Evolutionary conservation across 2,888 invertebrate genomes (phyloP).

Genomic region (Cheilosia scutellata): DNA sequence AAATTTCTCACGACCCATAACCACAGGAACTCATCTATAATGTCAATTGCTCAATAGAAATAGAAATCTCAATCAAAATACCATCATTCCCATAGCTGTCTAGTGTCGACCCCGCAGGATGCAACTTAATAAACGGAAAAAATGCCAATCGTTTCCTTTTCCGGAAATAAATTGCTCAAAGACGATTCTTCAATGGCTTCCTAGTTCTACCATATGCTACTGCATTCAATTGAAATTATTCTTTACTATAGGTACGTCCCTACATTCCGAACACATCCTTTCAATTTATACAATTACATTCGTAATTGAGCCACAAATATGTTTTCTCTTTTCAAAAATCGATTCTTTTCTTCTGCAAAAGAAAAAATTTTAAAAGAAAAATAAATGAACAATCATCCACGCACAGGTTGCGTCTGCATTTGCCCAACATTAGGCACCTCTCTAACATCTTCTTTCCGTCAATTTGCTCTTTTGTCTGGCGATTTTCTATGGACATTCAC

Average conservation of each 20-base stretch:
- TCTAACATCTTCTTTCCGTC: constrained; percentile 67
- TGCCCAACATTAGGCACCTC: constrained; percentile 65
- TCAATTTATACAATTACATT: constrained; percentile 50
- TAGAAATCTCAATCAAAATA: constrained; percentile 20
- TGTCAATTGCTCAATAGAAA: constrained; percentile 23
- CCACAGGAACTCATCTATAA: constrained; percentile 34
- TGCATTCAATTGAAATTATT: constrained; percentile 9
- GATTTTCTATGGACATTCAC: neutral
- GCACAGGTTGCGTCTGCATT: constrained; percentile 38
- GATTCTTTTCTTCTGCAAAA: constrained; percentile 42
- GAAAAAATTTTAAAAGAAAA: neutral
- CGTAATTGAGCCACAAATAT: constrained; percentile 66
- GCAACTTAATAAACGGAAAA: constrained; percentile 24
- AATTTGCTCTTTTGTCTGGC: constrained; percentile 60
- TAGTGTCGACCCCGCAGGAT: constrained; percentile 24
- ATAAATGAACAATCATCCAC: constrained; percentile 38
- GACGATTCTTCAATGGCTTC: constrained; percentile 16
- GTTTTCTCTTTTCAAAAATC: constrained; percentile 21
- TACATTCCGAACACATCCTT: constrained; percentile 5
- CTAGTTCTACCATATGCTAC: constrained; percentile 55
- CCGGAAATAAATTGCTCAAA: constrained; percentile 37
- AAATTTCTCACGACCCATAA: constrained; percentile 47
- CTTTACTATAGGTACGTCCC: neutral
- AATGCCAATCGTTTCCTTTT: constrained; percentile 8
- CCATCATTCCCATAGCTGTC: neutral